phyloP scores from a whole-genome alignment of 2,113 vertebrate genomes.

The Datnioides undecimradiatus region DNA sequence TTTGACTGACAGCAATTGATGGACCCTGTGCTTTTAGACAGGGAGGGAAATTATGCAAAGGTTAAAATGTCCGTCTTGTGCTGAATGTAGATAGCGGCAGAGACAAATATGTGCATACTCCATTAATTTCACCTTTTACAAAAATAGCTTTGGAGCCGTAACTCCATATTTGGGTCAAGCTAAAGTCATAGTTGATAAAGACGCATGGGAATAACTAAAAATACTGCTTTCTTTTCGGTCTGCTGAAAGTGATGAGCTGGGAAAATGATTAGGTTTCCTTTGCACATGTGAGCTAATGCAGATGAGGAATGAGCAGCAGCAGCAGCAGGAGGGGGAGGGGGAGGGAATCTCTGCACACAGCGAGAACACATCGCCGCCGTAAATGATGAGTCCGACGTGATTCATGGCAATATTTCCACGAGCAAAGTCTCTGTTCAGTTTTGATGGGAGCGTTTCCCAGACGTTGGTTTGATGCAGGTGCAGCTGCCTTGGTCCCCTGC shows the following conservation, averaged over 20 bases:
- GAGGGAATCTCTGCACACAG: not conserved
- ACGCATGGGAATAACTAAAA: not conserved
- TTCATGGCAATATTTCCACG: not conserved
- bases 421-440: not conserved
- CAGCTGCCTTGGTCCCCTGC: not conserved
- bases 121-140: not conserved
- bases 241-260: not conserved
- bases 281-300: not conserved
- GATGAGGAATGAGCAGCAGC: not conserved
- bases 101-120: not conserved
- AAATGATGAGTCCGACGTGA: not conserved
- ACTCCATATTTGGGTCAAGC: conserved; percentile 12
- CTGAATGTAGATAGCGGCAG: conserved; percentile 5
- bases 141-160: not conserved
- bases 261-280: not conserved
- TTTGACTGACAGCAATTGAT: not conserved
- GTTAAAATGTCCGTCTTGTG: not conserved
- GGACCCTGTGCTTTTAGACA: not conserved
- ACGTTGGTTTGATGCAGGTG: not conserved
- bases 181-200: not conserved
- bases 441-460: not conserved
- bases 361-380: not conserved
- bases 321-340: no score
- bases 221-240: not conserved
- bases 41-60: not conserved